phyloP scores from a whole-genome alignment of 2,113 vertebrate species.

The Clupea harengus region DNA sequence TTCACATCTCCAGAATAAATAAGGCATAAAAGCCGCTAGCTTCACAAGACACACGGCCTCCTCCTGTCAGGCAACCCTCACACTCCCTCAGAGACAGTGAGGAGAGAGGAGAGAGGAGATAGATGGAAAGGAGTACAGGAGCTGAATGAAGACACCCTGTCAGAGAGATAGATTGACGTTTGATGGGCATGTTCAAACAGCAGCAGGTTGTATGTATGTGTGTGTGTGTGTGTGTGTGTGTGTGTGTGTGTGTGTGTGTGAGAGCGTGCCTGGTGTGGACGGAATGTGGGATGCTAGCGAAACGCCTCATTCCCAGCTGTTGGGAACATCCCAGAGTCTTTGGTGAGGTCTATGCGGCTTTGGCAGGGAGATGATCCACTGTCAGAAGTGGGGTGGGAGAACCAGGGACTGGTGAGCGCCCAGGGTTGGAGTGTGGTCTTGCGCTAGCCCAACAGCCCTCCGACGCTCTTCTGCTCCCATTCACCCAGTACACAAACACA shows the following conservation, averaged over 20 bases:
- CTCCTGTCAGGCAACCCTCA: background rate
- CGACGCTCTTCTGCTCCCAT: background rate
- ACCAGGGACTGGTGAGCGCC: background rate
- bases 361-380: background rate
- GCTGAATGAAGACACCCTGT: background rate
- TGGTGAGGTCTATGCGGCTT: background rate
- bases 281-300: background rate
- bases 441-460: background rate
- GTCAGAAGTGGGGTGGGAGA: background rate
- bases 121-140: background rate
- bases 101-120: background rate
- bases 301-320: slow-evolving; percentile 1
- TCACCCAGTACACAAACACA: background rate
- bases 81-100: background rate
- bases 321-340: background rate
- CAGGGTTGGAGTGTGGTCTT: background rate
- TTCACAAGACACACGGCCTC: background rate
- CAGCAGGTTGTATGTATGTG: background rate
- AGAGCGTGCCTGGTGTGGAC: background rate
- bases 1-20: background rate
- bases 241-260: background rate
- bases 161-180: background rate
- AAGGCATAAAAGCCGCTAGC: background rate
- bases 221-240: background rate
- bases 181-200: background rate